phyloP scores from a whole-genome alignment of 1,140 invertebrate species.

The Semibalanus balanoides region DNA sequence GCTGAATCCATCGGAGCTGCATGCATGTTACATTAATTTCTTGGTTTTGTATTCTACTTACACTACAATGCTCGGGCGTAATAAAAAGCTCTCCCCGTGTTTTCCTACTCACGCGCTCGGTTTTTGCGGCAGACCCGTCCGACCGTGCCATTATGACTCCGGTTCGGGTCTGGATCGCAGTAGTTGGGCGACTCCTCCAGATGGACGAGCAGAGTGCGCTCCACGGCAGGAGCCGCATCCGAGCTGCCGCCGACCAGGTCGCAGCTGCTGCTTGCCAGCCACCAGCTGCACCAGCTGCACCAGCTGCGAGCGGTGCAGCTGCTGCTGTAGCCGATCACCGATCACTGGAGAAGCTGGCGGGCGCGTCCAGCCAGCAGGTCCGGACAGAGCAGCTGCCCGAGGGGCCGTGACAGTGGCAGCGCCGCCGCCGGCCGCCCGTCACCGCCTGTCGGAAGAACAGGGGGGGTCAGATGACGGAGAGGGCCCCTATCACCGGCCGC shows the following conservation, averaged over 20 bases:
- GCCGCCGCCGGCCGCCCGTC: constrained; percentile 36
- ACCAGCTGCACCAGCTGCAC: constrained; percentile 26
- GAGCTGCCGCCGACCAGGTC: constrained; percentile 12
- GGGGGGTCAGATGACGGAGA: no score
- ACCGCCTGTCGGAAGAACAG: constrained; percentile 25
- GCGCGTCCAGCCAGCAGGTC: constrained; percentile 39
- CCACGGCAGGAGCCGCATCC: constrained; percentile 16
- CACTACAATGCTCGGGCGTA: no score
- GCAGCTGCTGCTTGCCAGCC: neutral
- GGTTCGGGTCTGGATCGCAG: constrained; percentile 38
- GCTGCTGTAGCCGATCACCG: constrained; percentile 40
- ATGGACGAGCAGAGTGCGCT: constrained; percentile 38
- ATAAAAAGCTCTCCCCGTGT: no score
- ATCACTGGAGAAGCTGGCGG: constrained; percentile 39
- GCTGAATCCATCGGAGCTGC: no score
- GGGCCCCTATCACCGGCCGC: no score
- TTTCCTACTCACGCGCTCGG: neutral
- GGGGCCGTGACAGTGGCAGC: constrained; percentile 48
- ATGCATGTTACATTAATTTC: no score
- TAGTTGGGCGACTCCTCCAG: constrained; percentile 43
- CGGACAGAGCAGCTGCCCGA: constrained; percentile 35
- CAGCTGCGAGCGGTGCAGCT: constrained; percentile 28
- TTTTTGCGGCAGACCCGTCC: neutral
- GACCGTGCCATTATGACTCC: constrained; percentile 48
- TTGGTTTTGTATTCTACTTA: no score